Conservation (phyloP, 2,797 vertebrate genomes). For the Ambastaia sidthimunki region DNA sequence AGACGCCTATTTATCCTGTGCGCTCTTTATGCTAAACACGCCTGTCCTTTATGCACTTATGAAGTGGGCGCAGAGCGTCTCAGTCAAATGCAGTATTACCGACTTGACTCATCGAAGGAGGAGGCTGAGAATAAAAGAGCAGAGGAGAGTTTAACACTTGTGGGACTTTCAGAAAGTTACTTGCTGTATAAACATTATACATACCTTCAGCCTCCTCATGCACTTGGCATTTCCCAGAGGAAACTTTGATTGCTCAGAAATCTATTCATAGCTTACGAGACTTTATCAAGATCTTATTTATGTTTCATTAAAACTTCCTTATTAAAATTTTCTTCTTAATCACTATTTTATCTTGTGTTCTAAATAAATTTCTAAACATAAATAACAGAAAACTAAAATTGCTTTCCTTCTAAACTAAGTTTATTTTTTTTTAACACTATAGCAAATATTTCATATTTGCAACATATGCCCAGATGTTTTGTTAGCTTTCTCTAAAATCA, state of each 20-base stretch:
- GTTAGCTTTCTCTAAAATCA: no score
- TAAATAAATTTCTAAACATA: no score
- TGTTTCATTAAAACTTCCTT: no score
- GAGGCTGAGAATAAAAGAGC: conserved; percentile 21
- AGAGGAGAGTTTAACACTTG: conserved; percentile 71
- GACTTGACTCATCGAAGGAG: conserved; percentile 52
- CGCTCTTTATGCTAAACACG: conserved; percentile 50
- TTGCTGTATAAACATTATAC: conserved; percentile 58
- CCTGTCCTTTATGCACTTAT: conserved; percentile 63
- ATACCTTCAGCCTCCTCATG: not conserved
- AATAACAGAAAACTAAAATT: no score
- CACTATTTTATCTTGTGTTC: no score
- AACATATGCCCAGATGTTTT: no score
- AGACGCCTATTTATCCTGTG: conserved; percentile 70
- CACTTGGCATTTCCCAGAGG: not conserved
- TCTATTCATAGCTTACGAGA: no score
- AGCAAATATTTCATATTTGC: no score
- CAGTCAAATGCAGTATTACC: conserved; percentile 63
- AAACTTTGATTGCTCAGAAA: no score
- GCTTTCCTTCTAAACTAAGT: not conserved
- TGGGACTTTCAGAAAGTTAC: conserved; percentile 47
- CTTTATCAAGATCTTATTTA: no score
- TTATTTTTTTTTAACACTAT: no score
- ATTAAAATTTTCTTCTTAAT: no score
- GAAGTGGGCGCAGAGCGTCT: conserved; percentile 72